A percentile compares a stretch with the other conserved stretches of the same genome.
These are phyloP conservation scores for Dromas ardeola DNA, from an alignment of 2,113 vertebrate species.

Conservation along the genomic window DNA sequence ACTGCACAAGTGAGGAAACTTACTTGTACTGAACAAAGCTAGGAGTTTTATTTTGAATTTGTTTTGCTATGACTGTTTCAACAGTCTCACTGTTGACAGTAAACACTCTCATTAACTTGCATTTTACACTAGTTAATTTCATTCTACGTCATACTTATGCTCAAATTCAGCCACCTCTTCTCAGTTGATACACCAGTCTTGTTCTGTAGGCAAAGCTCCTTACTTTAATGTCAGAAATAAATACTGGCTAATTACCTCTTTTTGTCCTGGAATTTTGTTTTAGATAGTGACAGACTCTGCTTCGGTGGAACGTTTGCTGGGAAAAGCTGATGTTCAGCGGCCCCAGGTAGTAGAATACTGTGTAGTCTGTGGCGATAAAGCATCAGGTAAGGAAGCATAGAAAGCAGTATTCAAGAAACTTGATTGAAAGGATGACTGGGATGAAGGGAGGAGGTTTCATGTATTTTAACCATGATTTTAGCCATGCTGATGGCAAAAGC, in stretches of 20 bases:
- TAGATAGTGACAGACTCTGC: slow-evolving; percentile 96
- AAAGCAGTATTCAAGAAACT: not conserved
- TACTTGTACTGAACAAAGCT: not conserved
- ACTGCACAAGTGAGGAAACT: not conserved
- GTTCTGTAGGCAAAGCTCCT: not conserved
- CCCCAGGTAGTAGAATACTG: slow-evolving; percentile 95
- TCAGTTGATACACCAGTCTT: not conserved
- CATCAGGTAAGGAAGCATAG: slow-evolving; percentile 84
- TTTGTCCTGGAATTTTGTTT: slow-evolving; percentile 37
- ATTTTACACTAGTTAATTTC: not conserved
- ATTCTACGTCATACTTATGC: not conserved
- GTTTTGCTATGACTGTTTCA: not conserved
- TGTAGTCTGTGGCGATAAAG: slow-evolving; percentile 97
- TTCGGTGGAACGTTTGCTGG: slow-evolving; percentile 92
- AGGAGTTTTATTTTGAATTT: not conserved
- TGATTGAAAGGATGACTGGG: not conserved
- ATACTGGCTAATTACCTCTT: not conserved
- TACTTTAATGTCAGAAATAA: not conserved
- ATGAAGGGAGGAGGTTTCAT: not conserved
- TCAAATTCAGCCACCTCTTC: not conserved
- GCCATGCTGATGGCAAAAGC: not conserved
- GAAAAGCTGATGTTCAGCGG: slow-evolving; percentile 89
- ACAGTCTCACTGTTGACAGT: not conserved
- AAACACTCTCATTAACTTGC: not conserved
- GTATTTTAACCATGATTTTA: not conserved